Evolutionary conservation across 2,888 invertebrate genomes (phyloP).

Genomic region (Thysanoteuthis rhombus): DNA sequence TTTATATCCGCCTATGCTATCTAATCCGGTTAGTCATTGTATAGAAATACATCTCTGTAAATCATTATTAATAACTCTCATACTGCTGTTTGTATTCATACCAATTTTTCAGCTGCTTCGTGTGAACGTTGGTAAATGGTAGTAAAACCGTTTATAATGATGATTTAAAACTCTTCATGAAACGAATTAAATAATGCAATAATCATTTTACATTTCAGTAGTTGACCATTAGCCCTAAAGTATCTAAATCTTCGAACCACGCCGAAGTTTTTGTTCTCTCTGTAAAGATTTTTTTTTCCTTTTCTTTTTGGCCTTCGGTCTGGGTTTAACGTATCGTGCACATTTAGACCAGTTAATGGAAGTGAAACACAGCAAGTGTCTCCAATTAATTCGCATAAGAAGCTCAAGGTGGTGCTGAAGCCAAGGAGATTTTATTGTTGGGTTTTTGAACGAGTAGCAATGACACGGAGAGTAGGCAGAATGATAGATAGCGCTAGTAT

Average conservation of each 20-base stretch:
- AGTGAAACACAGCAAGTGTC: not conserved
- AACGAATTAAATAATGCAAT: too few relatives aligned
- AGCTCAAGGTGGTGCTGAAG: not conserved
- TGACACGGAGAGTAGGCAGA: not conserved
- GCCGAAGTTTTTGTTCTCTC: not conserved
- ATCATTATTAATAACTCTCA: too few relatives aligned
- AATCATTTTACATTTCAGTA: not conserved
- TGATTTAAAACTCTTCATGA: too few relatives aligned
- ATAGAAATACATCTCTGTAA: not conserved
- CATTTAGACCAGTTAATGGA: not conserved
- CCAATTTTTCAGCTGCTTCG: too few relatives aligned
- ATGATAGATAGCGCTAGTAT: not conserved
- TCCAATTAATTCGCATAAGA: conserved; percentile 12
- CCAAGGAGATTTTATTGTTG: not conserved
- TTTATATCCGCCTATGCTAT: not conserved
- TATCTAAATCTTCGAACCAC: not conserved
- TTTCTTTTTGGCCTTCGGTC: not conserved
- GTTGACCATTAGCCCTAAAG: not conserved
- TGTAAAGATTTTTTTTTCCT: not conserved
- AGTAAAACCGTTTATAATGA: too few relatives aligned
- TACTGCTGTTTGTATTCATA: too few relatives aligned
- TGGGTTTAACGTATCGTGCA: not conserved
- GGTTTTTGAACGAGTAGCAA: not conserved
- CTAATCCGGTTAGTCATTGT: not conserved
- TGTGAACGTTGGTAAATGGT: too few relatives aligned